A percentile compares a stretch with the other conserved stretches of the same genome.
Evolutionary conservation across 2,797 vertebrate genomes (phyloP).

Genomic region (Typhlichthys subterraneus): DNA sequence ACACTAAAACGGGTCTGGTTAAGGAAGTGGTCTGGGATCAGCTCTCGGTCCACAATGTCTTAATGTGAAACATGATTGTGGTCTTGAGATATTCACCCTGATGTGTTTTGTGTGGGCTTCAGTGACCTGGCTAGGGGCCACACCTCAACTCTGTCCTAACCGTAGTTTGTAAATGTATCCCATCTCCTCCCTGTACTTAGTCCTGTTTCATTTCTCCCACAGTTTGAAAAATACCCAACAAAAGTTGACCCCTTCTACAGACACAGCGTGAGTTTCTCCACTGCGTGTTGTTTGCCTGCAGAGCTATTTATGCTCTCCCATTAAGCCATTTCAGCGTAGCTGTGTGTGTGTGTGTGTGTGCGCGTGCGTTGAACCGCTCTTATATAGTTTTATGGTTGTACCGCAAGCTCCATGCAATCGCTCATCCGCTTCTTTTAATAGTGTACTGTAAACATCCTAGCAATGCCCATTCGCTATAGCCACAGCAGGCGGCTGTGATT

Average conservation of each 20-base stretch:
- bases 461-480: constrained; percentile 33
- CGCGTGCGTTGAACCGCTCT: constrained; percentile 7
- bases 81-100: constrained; percentile 15
- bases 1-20: neutral
- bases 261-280: constrained; percentile 92
- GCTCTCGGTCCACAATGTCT: constrained; percentile 14
- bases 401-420: constrained; percentile 20
- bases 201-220: constrained; percentile 70
- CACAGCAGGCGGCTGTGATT: constrained; percentile 23
- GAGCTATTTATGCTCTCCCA: constrained; percentile 7
- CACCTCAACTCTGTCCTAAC: neutral
- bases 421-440: constrained; percentile 42
- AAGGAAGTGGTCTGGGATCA: constrained; percentile 26
- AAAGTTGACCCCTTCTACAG: constrained; percentile 99
- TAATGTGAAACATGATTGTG: constrained; percentile 15
- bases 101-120: constrained; percentile 27
- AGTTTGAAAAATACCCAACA: constrained; percentile 99
- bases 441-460: constrained; percentile 33
- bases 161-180: constrained; percentile 11
- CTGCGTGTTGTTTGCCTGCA: constrained; percentile 29
- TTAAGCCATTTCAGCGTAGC: constrained; percentile 1
- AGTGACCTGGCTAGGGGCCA: constrained; percentile 7
- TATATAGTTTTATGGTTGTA: constrained; percentile 7
- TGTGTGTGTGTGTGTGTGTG: constrained; percentile 13
- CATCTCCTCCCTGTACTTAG: constrained; percentile 42